These are phyloP conservation scores for Toxostoma redivivum DNA, from an alignment of 2,113 vertebrate genomes.

Conservation along the genomic window DNA sequence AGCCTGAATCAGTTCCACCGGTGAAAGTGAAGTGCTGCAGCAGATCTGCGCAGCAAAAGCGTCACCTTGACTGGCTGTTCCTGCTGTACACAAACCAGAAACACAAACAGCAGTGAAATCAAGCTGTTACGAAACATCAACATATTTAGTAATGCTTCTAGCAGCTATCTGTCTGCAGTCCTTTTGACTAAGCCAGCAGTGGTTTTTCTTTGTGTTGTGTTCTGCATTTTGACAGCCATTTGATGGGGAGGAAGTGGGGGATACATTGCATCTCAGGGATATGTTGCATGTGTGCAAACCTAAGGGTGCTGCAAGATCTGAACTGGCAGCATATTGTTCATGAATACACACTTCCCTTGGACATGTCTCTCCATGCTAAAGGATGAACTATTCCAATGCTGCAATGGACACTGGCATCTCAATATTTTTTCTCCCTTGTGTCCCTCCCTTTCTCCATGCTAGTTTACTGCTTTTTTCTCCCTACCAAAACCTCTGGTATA, in stretches of 20 bases:
- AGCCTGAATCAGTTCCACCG: accelerated
- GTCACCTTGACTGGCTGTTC: not conserved
- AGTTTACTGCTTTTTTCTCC: not conserved
- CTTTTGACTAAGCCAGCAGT: not conserved
- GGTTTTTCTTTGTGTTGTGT: not conserved
- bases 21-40: not conserved
- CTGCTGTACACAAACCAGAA: not conserved
- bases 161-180: not conserved
- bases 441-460: not conserved
- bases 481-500: not conserved
- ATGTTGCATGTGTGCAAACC: not conserved
- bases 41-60: not conserved
- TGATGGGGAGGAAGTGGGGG: not conserved
- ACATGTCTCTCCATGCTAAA: not conserved
- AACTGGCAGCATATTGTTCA: not conserved
- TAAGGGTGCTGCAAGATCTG: not conserved
- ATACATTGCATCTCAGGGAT: not conserved
- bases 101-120: not conserved
- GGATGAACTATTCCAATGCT: not conserved
- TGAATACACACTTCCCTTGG: not conserved
- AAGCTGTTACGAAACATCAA: not conserved
- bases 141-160: not conserved
- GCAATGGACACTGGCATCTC: not conserved
- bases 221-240: not conserved
- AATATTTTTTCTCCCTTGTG: accelerated